These are phyloP conservation scores for Deilephila porcellus DNA, from an alignment of 2,888 invertebrate genomes.

Conservation along the genomic window DNA sequence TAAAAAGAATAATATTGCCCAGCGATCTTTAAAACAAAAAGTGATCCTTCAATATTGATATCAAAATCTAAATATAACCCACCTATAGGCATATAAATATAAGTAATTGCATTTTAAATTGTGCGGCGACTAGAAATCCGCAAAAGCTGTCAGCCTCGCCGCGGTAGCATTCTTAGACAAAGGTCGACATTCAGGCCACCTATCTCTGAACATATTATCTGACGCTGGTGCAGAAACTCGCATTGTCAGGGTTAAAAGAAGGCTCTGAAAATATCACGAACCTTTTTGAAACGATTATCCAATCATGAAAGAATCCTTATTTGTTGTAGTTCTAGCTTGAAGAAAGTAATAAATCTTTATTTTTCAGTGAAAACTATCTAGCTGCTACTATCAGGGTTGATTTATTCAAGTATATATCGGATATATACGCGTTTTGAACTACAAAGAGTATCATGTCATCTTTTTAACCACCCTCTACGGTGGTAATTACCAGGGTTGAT, in stretches of 20 bases:
- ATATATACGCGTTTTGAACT: too few relatives aligned
- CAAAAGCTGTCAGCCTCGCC: slow-evolving; percentile 41
- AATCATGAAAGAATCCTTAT: background rate
- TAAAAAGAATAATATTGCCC: too few relatives aligned
- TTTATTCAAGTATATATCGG: too few relatives aligned
- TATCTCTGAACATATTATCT: slow-evolving; percentile 26
- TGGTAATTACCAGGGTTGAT: too few relatives aligned
- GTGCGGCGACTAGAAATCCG: slow-evolving; percentile 11
- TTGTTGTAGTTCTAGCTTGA: background rate
- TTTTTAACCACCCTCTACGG: too few relatives aligned
- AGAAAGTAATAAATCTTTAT: background rate
- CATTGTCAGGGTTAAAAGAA: slow-evolving; percentile 14
- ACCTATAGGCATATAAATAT: background rate
- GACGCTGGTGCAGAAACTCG: too few relatives aligned
- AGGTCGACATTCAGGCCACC: slow-evolving; percentile 36
- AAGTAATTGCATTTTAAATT: slow-evolving; percentile 18
- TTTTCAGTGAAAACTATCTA: too few relatives aligned
- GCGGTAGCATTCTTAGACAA: slow-evolving; percentile 40
- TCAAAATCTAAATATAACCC: background rate
- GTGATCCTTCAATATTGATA: background rate
- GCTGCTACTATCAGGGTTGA: too few relatives aligned
- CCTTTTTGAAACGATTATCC: background rate
- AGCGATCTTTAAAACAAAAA: too few relatives aligned
- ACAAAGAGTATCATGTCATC: too few relatives aligned
- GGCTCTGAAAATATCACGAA: slow-evolving; percentile 3